Evolutionary conservation across 1,140 invertebrate species (phyloP).

Genomic region (Metaphire vulgaris): DNA sequence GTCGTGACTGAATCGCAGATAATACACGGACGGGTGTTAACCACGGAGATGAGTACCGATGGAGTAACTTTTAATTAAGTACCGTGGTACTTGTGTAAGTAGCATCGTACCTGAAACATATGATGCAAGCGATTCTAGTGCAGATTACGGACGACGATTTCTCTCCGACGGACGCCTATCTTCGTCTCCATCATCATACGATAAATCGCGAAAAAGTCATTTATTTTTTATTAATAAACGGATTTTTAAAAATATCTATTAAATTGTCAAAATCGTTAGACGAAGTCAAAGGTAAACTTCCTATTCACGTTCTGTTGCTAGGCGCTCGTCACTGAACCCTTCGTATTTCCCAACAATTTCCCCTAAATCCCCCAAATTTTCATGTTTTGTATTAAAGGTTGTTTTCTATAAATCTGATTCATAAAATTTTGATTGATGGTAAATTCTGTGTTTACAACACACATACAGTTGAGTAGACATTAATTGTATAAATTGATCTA

Average conservation of each 20-base stretch:
- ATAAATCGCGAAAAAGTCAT: not conserved
- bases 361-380: too few relatives aligned
- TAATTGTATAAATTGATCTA: too few relatives aligned
- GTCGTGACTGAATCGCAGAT: too few relatives aligned
- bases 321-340: not conserved
- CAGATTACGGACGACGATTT: too few relatives aligned
- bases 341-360: not conserved
- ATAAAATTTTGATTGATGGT: not conserved
- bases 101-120: too few relatives aligned
- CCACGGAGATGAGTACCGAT: too few relatives aligned
- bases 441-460: not conserved
- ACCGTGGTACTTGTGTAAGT: too few relatives aligned
- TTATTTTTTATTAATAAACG: not conserved
- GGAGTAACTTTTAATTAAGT: too few relatives aligned
- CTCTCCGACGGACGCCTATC: not conserved
- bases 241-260: not conserved
- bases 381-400: too few relatives aligned
- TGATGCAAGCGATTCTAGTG: too few relatives aligned
- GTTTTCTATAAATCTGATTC: not conserved
- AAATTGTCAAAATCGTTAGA: not conserved
- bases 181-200: not conserved
- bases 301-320: not conserved
- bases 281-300: not conserved
- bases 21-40: too few relatives aligned
- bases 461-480: too few relatives aligned